Evolutionary conservation across 2,797 vertebrate species (phyloP).

Genomic region (Tachyglossus aculeatus): DNA sequence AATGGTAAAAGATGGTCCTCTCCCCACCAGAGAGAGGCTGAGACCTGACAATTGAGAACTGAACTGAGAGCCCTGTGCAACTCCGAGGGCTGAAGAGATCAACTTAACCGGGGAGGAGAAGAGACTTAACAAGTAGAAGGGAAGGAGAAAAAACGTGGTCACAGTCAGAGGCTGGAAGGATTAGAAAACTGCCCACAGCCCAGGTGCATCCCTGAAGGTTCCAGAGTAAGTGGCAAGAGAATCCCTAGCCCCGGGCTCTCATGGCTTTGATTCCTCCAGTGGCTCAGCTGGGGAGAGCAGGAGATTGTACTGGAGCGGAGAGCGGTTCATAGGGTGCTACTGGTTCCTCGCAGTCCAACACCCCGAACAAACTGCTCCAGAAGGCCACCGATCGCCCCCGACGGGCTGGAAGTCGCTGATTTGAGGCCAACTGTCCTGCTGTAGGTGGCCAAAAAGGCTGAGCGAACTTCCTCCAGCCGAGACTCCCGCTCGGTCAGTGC

Average conservation of each 20-base stretch:
- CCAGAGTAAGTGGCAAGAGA: not conserved
- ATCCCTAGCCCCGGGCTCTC: constrained; percentile 1
- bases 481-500: constrained; percentile 82
- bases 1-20: too few relatives aligned
- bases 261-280: constrained; percentile 59
- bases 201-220: constrained; percentile 11
- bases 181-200: not conserved
- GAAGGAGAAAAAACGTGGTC: not conserved
- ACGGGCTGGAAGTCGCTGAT: constrained; percentile 85
- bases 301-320: not conserved
- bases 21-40: too few relatives aligned
- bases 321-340: constrained; percentile 82
- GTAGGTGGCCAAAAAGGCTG: constrained; percentile 90
- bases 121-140: not conserved
- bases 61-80: not conserved
- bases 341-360: constrained; percentile 88
- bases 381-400: constrained; percentile 90
- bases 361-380: constrained; percentile 95
- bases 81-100: not conserved
- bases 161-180: constrained; percentile 1
- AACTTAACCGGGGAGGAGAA: not conserved
- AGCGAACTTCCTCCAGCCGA: constrained; percentile 91
- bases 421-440: constrained; percentile 92
- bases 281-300: constrained; percentile 37
- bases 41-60: too few relatives aligned